Evolutionary conservation across 1,140 invertebrate genomes (phyloP).

Genomic region (Heliconius eleuchia): DNA sequence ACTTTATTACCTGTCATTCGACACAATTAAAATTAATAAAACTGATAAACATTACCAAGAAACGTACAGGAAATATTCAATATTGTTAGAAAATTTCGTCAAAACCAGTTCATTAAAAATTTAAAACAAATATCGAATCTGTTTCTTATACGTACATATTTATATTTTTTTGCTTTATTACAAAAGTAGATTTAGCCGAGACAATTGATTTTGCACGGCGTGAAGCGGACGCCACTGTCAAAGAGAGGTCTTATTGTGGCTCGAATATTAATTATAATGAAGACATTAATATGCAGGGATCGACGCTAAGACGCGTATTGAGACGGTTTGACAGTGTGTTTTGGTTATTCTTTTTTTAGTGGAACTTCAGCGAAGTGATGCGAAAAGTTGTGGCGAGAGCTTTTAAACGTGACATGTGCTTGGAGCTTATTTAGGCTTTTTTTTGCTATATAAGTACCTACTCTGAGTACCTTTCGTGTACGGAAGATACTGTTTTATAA

Average conservation of each 20-base stretch:
- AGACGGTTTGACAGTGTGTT: slow-evolving; percentile 25
- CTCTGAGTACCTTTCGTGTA: background rate
- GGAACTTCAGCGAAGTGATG: slow-evolving; percentile 4
- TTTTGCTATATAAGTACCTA: background rate
- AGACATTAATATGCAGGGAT: slow-evolving; percentile 48
- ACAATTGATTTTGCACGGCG: slow-evolving; percentile 72
- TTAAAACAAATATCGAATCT: background rate
- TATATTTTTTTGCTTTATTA: slow-evolving; percentile 44
- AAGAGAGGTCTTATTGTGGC: slow-evolving; percentile 47
- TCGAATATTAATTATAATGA: slow-evolving; percentile 62
- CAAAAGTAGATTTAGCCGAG: slow-evolving; percentile 62
- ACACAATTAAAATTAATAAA: slow-evolving; percentile 12
- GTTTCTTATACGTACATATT: slow-evolving; percentile 4
- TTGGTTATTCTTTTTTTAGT: background rate
- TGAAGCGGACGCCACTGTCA: slow-evolving; percentile 71
- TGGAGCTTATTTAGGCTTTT: background rate
- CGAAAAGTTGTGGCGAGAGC: background rate
- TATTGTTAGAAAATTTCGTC: background rate
- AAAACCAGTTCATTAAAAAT: slow-evolving; percentile 4
- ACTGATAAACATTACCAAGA: background rate
- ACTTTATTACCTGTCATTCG: slow-evolving; percentile 4
- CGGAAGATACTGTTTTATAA: background rate
- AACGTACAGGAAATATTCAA: slow-evolving; percentile 4
- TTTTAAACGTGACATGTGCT: background rate
- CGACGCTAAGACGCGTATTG: slow-evolving; percentile 35